A percentile compares a stretch with the other conserved stretches of the same genome.
These are phyloP conservation scores for Calliphora vicina DNA, from an alignment of 1,140 invertebrate genomes.

Conservation along the genomic window DNA sequence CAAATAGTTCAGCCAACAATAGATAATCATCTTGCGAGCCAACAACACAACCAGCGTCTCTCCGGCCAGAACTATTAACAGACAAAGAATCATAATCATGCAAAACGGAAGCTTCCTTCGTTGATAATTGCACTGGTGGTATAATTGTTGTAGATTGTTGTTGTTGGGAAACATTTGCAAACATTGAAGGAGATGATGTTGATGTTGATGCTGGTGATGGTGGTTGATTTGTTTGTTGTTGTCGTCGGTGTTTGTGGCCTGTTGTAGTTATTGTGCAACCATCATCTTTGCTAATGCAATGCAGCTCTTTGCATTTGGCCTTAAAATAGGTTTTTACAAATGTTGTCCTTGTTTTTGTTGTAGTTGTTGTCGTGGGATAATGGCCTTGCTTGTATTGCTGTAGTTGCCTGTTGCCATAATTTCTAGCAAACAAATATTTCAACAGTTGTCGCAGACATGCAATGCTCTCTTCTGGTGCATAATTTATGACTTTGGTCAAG, in stretches of 20 bases:
- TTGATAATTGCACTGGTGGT: not conserved
- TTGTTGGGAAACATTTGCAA: constrained; percentile 25
- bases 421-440: constrained; percentile 81
- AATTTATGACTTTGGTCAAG: constrained; percentile 72
- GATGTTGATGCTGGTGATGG: not conserved
- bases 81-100: not conserved
- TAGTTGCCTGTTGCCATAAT: constrained; percentile 67
- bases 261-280: not conserved
- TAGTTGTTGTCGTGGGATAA: constrained; percentile 37
- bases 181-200: not conserved
- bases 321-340: constrained; percentile 56
- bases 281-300: constrained; percentile 9
- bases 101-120: not conserved
- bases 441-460: constrained; percentile 82
- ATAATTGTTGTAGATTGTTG: constrained; percentile 15
- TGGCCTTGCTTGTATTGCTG: constrained; percentile 40
- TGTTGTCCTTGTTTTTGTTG: constrained; percentile 20
- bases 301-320: constrained; percentile 46
- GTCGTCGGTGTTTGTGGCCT: not conserved
- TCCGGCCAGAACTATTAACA: not conserved
- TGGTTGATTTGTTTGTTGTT: not conserved
- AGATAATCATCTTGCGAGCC: constrained; percentile 35
- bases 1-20: constrained; percentile 53
- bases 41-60: constrained; percentile 4
- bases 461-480: constrained; percentile 75